Conservation (phyloP, 2,113 vertebrate genomes). For the Protobothrops flavoviridis region DNA sequence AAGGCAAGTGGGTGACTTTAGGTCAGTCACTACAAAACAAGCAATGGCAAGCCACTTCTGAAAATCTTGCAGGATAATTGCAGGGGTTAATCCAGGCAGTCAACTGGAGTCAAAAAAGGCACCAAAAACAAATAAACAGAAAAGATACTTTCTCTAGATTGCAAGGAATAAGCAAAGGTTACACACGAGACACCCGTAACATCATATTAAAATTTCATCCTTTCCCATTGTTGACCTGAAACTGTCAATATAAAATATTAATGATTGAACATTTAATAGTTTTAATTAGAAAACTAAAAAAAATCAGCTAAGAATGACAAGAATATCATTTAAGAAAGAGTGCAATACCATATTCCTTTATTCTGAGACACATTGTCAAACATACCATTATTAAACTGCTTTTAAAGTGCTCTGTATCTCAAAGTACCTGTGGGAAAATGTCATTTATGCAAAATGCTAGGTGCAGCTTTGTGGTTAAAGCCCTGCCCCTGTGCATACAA, state of each 20-base stretch:
- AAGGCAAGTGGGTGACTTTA: background rate
- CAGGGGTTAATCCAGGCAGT: background rate
- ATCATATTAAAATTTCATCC: background rate
- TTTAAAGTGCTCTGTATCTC: background rate
- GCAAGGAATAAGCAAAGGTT: background rate
- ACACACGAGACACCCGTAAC: background rate
- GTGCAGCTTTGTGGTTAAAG: background rate
- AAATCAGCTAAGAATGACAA: background rate
- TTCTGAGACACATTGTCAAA: background rate
- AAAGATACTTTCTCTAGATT: background rate
- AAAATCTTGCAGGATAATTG: background rate
- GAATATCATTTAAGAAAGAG: background rate
- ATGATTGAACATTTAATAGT: background rate
- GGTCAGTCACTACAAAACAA: background rate
- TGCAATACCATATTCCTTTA: background rate
- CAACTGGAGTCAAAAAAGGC: background rate
- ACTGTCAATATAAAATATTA: background rate
- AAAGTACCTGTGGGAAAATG: background rate
- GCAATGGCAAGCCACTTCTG: background rate
- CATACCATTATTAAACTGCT: background rate
- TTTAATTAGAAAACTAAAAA: background rate
- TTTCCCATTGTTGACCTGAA: background rate
- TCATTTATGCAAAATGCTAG: background rate
- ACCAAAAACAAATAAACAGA: background rate
- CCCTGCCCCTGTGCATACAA: background rate